phyloP scores from a whole-genome alignment of 2,113 vertebrate genomes.

The Macquaria ambigua region DNA sequence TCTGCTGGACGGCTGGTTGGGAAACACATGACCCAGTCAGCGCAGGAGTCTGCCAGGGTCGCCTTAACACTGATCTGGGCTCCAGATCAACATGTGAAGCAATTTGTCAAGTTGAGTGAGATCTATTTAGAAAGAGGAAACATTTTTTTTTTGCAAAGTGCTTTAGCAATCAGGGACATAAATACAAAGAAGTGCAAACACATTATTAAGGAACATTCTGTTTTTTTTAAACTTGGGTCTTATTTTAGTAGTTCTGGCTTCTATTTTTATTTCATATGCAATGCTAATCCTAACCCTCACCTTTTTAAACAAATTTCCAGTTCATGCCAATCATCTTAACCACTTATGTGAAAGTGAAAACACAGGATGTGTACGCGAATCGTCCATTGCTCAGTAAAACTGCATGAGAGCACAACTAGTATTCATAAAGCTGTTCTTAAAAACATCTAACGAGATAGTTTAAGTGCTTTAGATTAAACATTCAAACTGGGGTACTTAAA shows the following conservation, averaged over 20 bases:
- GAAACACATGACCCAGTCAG: conserved; percentile 66
- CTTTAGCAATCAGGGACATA: conserved; percentile 16
- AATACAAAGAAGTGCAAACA: conserved; percentile 19
- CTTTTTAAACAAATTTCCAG: neutral
- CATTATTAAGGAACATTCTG: neutral
- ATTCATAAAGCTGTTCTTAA: neutral
- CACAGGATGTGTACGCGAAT: neutral
- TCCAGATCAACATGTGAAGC: conserved; percentile 45
- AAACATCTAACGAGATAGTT: neutral
- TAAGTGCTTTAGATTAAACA: neutral
- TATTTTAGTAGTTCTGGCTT: neutral
- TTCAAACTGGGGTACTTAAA: neutral
- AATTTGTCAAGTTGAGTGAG: conserved; percentile 42
- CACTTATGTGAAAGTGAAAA: neutral
- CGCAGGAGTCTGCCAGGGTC: conserved; percentile 8
- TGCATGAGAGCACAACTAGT: neutral
- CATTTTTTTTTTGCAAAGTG: conserved; percentile 18
- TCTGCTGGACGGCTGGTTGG: conserved; percentile 26
- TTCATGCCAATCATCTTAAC: conserved; percentile 10
- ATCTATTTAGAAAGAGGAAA: conserved; percentile 45
- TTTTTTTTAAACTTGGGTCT: neutral
- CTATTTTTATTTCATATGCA: conserved; percentile 14
- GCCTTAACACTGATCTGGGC: conserved; percentile 6
- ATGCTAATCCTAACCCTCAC: neutral
- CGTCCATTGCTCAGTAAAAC: neutral